phyloP scores from a whole-genome alignment of 2,797 vertebrate species.

The Prionace glauca region DNA sequence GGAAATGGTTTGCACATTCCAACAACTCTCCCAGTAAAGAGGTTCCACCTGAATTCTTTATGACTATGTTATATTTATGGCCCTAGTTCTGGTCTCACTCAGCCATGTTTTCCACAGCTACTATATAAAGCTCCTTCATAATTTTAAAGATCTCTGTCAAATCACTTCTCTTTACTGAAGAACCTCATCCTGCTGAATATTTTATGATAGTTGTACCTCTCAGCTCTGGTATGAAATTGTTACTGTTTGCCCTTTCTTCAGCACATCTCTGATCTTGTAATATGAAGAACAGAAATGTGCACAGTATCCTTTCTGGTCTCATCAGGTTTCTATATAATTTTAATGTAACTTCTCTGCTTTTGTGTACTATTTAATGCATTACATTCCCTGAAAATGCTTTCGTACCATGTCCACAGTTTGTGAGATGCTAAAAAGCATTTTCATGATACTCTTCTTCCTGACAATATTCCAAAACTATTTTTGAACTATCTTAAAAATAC shows the following conservation, averaged over 20 bases:
- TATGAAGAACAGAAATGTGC: neutral
- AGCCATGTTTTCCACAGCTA: neutral
- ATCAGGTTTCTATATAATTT: neutral
- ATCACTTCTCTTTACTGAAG: neutral
- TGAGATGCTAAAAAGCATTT: neutral
- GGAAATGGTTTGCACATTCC: no score
- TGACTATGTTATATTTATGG: neutral
- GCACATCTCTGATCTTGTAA: neutral
- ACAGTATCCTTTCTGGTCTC: neutral
- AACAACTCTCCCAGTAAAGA: neutral
- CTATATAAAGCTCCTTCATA: neutral
- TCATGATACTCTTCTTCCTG: neutral
- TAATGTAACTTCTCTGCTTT: neutral
- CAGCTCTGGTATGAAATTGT: neutral
- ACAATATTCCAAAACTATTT: neutral
- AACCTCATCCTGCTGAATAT: neutral
- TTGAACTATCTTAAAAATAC: neutral
- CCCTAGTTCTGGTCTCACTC: neutral
- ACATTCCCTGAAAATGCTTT: neutral
- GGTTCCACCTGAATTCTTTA: neutral
- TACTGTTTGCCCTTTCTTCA: neutral
- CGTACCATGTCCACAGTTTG: neutral
- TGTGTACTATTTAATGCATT: neutral
- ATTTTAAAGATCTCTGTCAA: neutral
- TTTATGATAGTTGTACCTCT: neutral